A percentile compares a stretch with the other conserved stretches of the same genome.
Evolutionary conservation across 2,888 invertebrate species (phyloP).

Genomic region (Epistrophella euchroma): DNA sequence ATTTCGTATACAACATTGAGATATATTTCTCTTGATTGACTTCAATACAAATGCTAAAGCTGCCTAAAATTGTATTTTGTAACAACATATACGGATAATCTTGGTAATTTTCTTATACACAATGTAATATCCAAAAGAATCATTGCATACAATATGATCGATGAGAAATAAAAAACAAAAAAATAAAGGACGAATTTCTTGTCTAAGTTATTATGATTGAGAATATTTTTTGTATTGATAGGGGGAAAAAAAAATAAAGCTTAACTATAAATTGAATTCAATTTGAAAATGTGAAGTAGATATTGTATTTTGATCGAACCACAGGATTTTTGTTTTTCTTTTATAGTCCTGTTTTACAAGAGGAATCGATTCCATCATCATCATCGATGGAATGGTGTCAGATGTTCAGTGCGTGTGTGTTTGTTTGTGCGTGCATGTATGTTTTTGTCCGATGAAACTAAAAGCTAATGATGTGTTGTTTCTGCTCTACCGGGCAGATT

Average conservation of each 20-base stretch:
- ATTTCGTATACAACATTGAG: not conserved
- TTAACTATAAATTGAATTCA: constrained; percentile 53
- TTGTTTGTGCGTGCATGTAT: not conserved
- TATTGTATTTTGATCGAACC: constrained; percentile 14
- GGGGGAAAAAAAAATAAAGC: constrained; percentile 17
- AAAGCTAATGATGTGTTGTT: constrained; percentile 40
- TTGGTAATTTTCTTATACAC: constrained; percentile 18
- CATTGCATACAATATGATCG: constrained; percentile 13
- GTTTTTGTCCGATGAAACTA: not conserved
- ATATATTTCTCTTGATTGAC: constrained; percentile 29
- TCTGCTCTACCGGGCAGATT: not conserved
- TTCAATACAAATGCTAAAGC: constrained; percentile 26
- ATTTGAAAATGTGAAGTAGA: constrained; percentile 10
- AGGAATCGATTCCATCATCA: not conserved
- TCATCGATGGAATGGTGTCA: not conserved
- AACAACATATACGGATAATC: constrained; percentile 9
- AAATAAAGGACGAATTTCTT: not conserved
- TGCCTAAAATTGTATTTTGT: constrained; percentile 2
- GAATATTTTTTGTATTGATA: constrained; percentile 18
- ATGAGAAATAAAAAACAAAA: constrained; percentile 5
- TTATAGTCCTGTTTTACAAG: not conserved
- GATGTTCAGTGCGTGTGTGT: not conserved
- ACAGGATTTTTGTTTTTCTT: not conserved
- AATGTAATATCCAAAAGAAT: not conserved
- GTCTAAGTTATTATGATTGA: constrained; percentile 14